A percentile compares a stretch with the other conserved stretches of the same genome.
Evolutionary conservation across 1,140 invertebrate species (phyloP).

Genomic region (Venturia canescens): DNA sequence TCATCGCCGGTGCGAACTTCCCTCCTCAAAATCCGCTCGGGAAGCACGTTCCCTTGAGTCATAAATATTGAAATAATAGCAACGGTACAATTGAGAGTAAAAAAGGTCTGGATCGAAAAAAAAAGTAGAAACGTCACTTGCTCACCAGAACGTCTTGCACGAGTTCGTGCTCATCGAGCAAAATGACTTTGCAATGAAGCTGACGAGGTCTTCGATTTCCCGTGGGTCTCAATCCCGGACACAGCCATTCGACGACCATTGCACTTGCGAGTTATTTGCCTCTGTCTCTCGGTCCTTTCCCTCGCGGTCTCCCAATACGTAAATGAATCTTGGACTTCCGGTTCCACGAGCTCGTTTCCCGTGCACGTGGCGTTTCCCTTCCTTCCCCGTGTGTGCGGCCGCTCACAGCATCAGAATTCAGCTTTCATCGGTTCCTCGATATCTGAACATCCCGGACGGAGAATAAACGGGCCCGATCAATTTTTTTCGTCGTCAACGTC

Average conservation of each 20-base stretch:
- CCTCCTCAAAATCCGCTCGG: no score
- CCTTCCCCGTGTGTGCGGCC: neutral
- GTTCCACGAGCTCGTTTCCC: neutral
- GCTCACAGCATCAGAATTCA: neutral
- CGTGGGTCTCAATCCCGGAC: constrained; percentile 74
- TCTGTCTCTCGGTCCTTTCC: constrained; percentile 31
- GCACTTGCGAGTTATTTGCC: constrained; percentile 48
- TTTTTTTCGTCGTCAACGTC: neutral
- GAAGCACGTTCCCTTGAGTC: no score
- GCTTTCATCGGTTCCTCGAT: neutral
- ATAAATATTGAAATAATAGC: neutral
- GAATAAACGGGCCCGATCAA: neutral
- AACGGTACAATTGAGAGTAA: neutral
- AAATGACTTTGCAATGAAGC: constrained; percentile 80
- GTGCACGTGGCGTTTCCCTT: neutral
- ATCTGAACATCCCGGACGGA: neutral
- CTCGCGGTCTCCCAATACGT: constrained; percentile 2
- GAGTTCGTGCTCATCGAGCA: constrained; percentile 81
- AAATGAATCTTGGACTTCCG: neutral
- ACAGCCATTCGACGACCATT: constrained; percentile 76
- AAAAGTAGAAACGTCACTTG: constrained; percentile 49
- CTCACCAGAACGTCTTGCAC: constrained; percentile 81
- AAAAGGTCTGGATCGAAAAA: constrained; percentile 28
- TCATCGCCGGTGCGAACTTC: no score
- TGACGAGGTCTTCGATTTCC: constrained; percentile 79